Conservation (phyloP, 30 jellyfish, hydroid and myxozoan genomes). For the Phacellophora camtschatica region DNA sequence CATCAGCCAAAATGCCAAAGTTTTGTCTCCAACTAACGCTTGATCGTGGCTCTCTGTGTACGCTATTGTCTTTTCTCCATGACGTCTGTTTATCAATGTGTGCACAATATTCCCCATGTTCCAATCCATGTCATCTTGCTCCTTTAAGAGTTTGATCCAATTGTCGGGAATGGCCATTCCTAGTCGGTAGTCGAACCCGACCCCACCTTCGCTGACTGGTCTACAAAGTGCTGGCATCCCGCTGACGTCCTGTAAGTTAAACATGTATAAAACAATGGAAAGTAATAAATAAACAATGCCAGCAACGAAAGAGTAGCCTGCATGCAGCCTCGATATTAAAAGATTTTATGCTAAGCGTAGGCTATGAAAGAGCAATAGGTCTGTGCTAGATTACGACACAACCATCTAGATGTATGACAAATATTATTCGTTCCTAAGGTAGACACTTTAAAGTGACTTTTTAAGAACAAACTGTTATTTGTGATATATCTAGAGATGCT, state of each 20-base stretch:
- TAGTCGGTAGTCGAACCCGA: constrained; percentile 93
- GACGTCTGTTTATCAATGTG: constrained; percentile 81
- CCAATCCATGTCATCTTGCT: constrained; percentile 86
- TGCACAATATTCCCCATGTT: constrained; percentile 84
- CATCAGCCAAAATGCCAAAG: constrained; percentile 99
- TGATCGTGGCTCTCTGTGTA: constrained; percentile 99
- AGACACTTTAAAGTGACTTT: too few relatives aligned
- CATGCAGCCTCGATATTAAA: too few relatives aligned
- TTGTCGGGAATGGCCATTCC: constrained; percentile 98
- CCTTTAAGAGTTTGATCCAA: constrained; percentile 93
- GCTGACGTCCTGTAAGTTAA: constrained; percentile 81
- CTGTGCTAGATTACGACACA: too few relatives aligned
- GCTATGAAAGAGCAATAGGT: too few relatives aligned
- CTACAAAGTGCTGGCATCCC: constrained; percentile 99
- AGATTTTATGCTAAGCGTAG: too few relatives aligned
- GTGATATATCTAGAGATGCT: too few relatives aligned
- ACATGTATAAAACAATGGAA: too few relatives aligned
- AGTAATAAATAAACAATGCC: too few relatives aligned
- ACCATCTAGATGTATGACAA: too few relatives aligned
- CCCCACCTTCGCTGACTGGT: constrained; percentile 96
- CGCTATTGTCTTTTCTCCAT: constrained; percentile 86
- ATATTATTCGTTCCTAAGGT: too few relatives aligned
- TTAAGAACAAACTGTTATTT: too few relatives aligned
- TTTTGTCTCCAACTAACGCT: constrained; percentile 99
- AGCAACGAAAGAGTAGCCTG: too few relatives aligned